A percentile compares a stretch with the other conserved stretches of the same genome.
Evolutionary conservation across 2,113 vertebrate species (phyloP).

Genomic region (Neogale vison): DNA sequence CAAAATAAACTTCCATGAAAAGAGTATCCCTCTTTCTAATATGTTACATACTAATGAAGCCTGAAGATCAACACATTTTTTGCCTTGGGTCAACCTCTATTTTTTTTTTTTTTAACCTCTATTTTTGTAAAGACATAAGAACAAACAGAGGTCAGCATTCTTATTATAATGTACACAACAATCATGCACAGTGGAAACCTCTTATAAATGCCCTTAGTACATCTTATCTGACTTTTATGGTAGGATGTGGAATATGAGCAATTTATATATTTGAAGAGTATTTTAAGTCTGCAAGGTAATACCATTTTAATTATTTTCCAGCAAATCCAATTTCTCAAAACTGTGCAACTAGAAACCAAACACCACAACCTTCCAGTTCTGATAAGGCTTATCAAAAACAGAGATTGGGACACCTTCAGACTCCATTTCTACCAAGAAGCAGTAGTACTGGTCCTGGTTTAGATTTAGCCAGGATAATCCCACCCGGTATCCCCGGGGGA

Average conservation of each 20-base stretch:
- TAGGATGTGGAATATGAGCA: background rate
- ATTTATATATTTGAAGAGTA: background rate
- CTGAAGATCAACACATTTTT: background rate
- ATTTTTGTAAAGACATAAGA: background rate
- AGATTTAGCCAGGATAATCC: background rate
- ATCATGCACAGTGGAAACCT: background rate
- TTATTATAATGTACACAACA: too few relatives aligned
- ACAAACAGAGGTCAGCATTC: background rate
- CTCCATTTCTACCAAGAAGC: background rate
- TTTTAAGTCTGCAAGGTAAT: background rate
- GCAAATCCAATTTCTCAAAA: background rate
- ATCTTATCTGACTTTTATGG: background rate
- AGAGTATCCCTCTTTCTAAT: background rate
- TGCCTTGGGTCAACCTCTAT: background rate
- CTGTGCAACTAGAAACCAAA: background rate
- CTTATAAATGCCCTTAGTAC: background rate
- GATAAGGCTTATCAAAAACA: background rate
- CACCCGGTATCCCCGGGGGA: background rate
- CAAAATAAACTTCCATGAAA: slow-evolving; percentile 1
- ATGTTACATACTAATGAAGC: background rate
- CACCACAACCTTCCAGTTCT: background rate
- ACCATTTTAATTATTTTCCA: background rate
- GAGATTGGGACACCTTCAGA: background rate
- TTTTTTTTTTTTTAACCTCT: too few relatives aligned
- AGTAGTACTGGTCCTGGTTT: too few relatives aligned